These are phyloP conservation scores for Eupelmus urozonus DNA, from an alignment of 2,888 invertebrate genomes.

Conservation along the genomic window DNA sequence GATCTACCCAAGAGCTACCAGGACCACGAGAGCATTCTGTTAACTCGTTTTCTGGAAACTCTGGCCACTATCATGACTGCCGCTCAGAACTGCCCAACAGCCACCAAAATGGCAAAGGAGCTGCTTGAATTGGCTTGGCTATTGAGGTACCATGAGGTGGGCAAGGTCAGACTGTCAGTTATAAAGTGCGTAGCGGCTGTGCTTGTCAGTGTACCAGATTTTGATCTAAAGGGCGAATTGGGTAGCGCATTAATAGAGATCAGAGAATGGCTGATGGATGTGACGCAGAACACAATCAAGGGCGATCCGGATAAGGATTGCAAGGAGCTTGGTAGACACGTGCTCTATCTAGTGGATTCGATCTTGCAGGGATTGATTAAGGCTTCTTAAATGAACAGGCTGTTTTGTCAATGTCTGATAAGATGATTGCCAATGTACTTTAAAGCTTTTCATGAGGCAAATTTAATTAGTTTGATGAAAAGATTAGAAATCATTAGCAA, in stretches of 20 bases:
- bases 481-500: too few relatives aligned
- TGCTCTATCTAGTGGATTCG: slow-evolving; percentile 80
- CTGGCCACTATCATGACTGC: slow-evolving; percentile 83
- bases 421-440: too few relatives aligned
- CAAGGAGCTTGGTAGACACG: slow-evolving; percentile 81
- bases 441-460: too few relatives aligned
- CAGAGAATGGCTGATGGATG: slow-evolving; percentile 83
- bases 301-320: slow-evolving; percentile 84
- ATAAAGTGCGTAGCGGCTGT: slow-evolving; percentile 84
- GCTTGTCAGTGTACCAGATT: slow-evolving; percentile 81
- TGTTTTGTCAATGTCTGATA: background rate
- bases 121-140: slow-evolving; percentile 84
- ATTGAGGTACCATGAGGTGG: slow-evolving; percentile 83
- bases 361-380: slow-evolving; percentile 53
- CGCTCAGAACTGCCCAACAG: slow-evolving; percentile 83
- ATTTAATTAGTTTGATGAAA: too few relatives aligned
- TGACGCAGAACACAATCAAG: slow-evolving; percentile 80
- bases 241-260: slow-evolving; percentile 82
- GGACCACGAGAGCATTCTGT: slow-evolving; percentile 83
- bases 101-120: slow-evolving; percentile 84
- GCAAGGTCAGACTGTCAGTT: slow-evolving; percentile 83
- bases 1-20: slow-evolving; percentile 78
- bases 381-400: background rate
- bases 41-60: slow-evolving; percentile 85
- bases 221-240: slow-evolving; percentile 81